Base-by-base conservation (phyloP, 2,113 vertebrate genomes). In the Apteryx mantelli region DNA sequence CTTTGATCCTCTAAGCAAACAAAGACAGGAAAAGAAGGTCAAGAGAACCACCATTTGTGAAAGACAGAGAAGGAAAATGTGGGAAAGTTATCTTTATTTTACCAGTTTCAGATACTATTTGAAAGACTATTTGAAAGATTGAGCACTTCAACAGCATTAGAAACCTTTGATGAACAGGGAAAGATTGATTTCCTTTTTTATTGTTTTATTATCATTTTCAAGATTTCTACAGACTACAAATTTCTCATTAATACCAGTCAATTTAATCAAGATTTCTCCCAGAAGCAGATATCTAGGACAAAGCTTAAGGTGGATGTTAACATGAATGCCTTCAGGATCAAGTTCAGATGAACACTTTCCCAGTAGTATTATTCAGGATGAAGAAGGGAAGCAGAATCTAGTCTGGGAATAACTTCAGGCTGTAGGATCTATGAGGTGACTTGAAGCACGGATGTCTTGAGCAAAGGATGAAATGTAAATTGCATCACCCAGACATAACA, bases 1-100 rank as follows among this genome's bases (percentile, higher is more conserved):
- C 86, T 91, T 97, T 97, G 89, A 97, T 97, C 95, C 89, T 95
- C 86, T 96, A 97, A 97, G 95, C 91, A 98, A 97, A 98, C 89
- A 98, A 95, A 96, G 61, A 92, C 21, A 83, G 24, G 46, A 94
- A 96, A 86, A 92, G 73, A 78, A 97, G 58, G 77, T 94, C 82
- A 95, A 91, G 85, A 94, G 94, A 97, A 93, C 52, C 78, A 94
- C 92, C 46, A 86, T n/a, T 56, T 66, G 52, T 79, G 89, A 96
- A 97, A 91, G 30, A 60, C 84, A 93, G 66, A 92, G 74, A 80
- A 69, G 22, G 75, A 93, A 89, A 94, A 86, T 66, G 60, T 74
- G 77, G 71, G 80, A 68, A 40, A 94, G 44, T 73, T 93, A 52
- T 92, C 77, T 96, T 96, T 92, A 76, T 91, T 95, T 97, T 76